Conservation (phyloP, 2,113 vertebrate species). For the Psephotus haematonotus region DNA sequence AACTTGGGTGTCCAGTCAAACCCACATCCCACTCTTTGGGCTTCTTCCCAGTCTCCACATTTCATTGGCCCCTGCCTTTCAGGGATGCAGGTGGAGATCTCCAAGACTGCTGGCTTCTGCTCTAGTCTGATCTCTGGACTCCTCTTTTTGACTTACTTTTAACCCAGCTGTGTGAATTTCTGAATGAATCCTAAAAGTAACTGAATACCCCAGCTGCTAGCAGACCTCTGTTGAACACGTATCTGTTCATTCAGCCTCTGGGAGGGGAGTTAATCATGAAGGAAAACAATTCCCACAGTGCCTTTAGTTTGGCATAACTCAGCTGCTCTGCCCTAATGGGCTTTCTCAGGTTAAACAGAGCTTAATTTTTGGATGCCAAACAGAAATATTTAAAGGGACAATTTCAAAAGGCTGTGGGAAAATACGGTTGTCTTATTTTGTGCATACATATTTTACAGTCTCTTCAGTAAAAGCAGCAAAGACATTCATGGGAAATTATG, state of each 20-base stretch:
- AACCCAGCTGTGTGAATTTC: neutral
- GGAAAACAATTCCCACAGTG: neutral
- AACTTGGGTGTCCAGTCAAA: neutral
- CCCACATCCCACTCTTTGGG: neutral
- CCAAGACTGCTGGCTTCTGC: neutral
- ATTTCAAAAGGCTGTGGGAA: neutral
- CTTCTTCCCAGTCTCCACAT: neutral
- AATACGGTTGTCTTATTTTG: neutral
- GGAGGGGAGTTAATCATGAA: neutral
- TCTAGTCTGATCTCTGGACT: neutral
- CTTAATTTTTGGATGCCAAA: neutral
- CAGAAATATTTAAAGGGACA: neutral
- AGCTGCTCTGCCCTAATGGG: neutral
- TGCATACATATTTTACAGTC: neutral
- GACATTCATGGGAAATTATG: neutral
- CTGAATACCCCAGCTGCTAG: neutral
- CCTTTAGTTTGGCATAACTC: neutral
- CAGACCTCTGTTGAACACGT: neutral
- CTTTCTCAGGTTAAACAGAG: neutral
- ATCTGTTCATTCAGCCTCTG: neutral
- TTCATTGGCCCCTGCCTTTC: neutral
- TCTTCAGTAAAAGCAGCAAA: neutral
- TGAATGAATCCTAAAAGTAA: neutral
- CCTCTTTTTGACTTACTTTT: neutral
- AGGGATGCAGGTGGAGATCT: neutral